Percentiles rank a stretch among this genome's conserved stretches.
phyloP scores from a whole-genome alignment of 2,888 invertebrate species.

The Oscheius myriophilus region DNA sequence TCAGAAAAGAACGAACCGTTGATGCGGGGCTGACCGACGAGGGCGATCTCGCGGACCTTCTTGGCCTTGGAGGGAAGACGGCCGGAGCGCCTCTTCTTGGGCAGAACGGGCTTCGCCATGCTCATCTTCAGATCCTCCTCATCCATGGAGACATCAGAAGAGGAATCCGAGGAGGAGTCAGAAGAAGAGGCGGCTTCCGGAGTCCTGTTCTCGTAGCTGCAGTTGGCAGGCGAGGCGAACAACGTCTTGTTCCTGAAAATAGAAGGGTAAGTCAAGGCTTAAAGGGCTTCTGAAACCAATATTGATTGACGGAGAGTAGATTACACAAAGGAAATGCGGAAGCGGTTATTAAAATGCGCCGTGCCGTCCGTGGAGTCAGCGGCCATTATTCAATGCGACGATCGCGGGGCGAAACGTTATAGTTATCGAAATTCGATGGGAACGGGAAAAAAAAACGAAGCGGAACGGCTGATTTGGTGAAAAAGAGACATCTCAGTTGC shows the following conservation, averaged over 20 bases:
- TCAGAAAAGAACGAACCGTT: conserved; percentile 19
- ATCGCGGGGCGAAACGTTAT: too few relatives aligned
- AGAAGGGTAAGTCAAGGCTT: background rate
- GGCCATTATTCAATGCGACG: too few relatives aligned
- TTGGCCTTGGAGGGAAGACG: background rate
- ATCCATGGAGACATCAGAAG: background rate
- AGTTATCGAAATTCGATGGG: too few relatives aligned
- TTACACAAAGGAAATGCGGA: too few relatives aligned
- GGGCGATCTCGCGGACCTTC: conserved; percentile 6
- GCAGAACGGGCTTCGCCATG: background rate
- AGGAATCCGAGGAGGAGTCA: background rate
- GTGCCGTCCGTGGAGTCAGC: too few relatives aligned
- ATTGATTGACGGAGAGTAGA: too few relatives aligned
- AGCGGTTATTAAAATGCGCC: too few relatives aligned
- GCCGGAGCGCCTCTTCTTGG: conserved; percentile 1
- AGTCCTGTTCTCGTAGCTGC: conserved; percentile 8
- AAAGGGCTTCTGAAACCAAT: too few relatives aligned
- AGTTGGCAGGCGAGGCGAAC: background rate
- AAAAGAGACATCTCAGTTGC: too few relatives aligned
- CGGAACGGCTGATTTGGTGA: too few relatives aligned
- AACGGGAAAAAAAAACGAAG: too few relatives aligned
- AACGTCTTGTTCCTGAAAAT: conserved; percentile 16
- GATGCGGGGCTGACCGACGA: conserved; percentile 10
- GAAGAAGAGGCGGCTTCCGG: background rate
- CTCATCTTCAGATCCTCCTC: background rate